A percentile compares a stretch with the other conserved stretches of the same genome.
These are phyloP conservation scores for Sinocyclocheilus grahami DNA, from an alignment of 2,113 vertebrate species.

Conservation along the genomic window DNA sequence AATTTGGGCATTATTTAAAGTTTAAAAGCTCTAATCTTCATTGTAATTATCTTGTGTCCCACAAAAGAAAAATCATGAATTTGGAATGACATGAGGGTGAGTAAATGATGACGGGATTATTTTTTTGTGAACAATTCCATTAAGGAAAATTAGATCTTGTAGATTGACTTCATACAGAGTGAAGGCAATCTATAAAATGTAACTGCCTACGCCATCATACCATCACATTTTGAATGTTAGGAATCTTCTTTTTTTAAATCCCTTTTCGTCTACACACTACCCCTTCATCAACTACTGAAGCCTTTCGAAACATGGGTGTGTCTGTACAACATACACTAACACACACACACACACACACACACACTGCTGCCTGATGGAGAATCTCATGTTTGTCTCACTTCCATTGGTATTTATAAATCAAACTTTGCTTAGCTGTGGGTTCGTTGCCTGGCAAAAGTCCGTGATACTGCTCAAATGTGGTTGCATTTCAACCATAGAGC, in stretches of 20 bases:
- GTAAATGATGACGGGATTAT: not conserved
- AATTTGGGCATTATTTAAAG: not conserved
- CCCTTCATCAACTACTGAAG: not conserved
- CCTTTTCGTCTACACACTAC: not conserved
- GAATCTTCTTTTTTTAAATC: not conserved
- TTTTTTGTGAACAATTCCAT: not conserved
- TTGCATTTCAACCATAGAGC: constrained; percentile 36
- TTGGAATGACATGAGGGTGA: not conserved
- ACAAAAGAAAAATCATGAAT: not conserved
- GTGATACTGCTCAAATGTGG: constrained; percentile 38
- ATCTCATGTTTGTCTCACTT: constrained; percentile 49
- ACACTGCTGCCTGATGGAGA: constrained; percentile 28
- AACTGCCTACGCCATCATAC: not conserved
- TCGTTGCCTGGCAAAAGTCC: constrained; percentile 13
- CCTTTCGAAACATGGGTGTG: constrained; percentile 48
- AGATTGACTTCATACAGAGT: not conserved
- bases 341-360: constrained; percentile 29
- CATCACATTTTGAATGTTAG: not conserved
- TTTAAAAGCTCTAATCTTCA: not conserved
- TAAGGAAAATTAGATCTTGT: not conserved
- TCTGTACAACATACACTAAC: constrained; percentile 4
- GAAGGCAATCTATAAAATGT: not conserved
- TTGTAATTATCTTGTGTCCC: not conserved
- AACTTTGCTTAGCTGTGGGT: constrained; percentile 47
- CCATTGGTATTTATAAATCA: constrained; percentile 51